A percentile compares a stretch with the other conserved stretches of the same genome.
Conservation (phyloP, 2,797 vertebrate species). For the Pseudopleuronectes americanus region DNA sequence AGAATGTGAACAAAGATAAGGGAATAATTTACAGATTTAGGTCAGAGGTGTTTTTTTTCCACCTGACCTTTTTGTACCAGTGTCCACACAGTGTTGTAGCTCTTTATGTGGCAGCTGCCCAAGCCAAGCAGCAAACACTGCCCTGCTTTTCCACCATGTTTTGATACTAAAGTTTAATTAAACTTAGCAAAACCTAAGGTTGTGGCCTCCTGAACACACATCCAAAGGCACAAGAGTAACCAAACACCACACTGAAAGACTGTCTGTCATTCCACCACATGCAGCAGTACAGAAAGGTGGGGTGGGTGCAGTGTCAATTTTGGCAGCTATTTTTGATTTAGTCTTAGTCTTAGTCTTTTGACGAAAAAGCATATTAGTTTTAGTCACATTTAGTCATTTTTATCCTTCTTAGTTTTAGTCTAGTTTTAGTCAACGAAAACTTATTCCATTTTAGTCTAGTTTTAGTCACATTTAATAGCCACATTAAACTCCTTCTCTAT, state of each 20-base stretch:
- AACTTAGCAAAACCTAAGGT: background rate
- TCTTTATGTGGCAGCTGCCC: background rate
- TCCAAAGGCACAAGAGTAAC: background rate
- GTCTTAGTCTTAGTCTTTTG: too few relatives aligned
- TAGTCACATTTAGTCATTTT: too few relatives aligned
- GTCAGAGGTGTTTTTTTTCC: background rate
- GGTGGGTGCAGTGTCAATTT: too few relatives aligned
- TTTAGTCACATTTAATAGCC: too few relatives aligned
- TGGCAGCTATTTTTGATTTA: too few relatives aligned
- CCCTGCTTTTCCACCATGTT: background rate
- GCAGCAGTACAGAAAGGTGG: background rate
- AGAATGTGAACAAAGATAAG: background rate
- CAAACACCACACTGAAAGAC: background rate
- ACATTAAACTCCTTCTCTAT: too few relatives aligned
- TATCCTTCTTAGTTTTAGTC: too few relatives aligned
- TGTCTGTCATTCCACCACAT: background rate
- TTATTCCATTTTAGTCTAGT: too few relatives aligned
- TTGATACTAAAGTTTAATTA: background rate
- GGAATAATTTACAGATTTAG: background rate
- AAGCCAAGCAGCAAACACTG: background rate
- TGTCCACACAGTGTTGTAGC: background rate
- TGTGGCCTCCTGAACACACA: background rate
- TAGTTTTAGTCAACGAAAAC: too few relatives aligned
- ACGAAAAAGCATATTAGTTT: too few relatives aligned
- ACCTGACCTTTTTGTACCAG: background rate